Conservation (phyloP, 2,888 invertebrate genomes). For the Pilophorus perplexus region DNA sequence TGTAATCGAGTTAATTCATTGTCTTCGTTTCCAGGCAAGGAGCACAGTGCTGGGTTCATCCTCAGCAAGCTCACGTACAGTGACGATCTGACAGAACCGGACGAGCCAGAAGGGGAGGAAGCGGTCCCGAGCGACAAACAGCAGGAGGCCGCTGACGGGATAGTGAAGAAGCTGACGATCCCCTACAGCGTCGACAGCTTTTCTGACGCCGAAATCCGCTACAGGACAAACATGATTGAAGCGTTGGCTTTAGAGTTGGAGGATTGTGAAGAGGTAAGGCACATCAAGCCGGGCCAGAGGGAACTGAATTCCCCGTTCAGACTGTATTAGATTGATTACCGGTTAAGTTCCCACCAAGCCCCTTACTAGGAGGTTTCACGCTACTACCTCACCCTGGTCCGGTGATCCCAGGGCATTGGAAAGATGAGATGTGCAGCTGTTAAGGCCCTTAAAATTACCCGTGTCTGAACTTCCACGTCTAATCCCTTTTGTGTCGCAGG, state of each 20-base stretch:
- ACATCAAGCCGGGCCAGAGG: no score
- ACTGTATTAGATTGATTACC: not conserved
- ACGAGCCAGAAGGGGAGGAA: slow-evolving; percentile 28
- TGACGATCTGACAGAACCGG: slow-evolving; percentile 39
- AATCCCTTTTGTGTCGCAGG: not conserved
- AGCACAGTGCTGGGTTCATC: slow-evolving; percentile 41
- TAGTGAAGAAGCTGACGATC: slow-evolving; percentile 43
- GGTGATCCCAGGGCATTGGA: no score
- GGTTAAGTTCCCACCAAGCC: not conserved
- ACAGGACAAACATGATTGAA: slow-evolving; percentile 41
- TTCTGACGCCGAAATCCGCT: slow-evolving; percentile 36
- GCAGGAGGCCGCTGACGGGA: slow-evolving; percentile 17
- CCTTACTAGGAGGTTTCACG: no score
- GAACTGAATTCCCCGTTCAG: slow-evolving; percentile 6
- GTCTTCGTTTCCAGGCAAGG: slow-evolving; percentile 14
- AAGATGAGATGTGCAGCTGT: no score
- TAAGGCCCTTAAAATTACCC: no score
- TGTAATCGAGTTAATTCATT: no score
- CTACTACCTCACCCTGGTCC: no score
- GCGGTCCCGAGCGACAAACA: slow-evolving; percentile 35
- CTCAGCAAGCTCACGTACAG: slow-evolving; percentile 36
- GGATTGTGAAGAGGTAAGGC: slow-evolving; percentile 16
- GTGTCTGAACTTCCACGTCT: no score
- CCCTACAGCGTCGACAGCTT: slow-evolving; percentile 39
- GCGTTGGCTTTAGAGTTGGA: slow-evolving; percentile 40